Evolutionary conservation across 1,140 invertebrate genomes (phyloP).

Genomic region (Mercenaria mercenaria): DNA sequence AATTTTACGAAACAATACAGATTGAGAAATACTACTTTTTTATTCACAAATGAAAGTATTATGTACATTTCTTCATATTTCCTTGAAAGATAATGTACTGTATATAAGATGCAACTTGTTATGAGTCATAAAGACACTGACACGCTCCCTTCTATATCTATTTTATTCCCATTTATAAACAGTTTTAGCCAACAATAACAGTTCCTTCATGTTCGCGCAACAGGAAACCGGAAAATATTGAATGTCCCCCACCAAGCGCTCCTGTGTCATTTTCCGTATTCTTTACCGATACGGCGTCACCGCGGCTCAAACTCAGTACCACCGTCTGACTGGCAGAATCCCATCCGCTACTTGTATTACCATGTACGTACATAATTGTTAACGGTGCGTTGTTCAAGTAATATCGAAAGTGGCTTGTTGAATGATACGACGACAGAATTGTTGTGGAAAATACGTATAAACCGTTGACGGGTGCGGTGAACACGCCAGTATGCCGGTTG

Average conservation of each 20-base stretch:
- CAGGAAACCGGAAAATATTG: constrained; percentile 4
- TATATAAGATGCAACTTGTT: too few relatives aligned
- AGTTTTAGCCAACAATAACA: constrained; percentile 4
- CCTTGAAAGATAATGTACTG: too few relatives aligned
- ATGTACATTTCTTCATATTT: too few relatives aligned
- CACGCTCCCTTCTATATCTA: too few relatives aligned
- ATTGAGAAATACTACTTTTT: too few relatives aligned
- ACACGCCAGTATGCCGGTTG: not conserved
- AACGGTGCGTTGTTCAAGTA: not conserved
- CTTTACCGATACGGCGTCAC: not conserved
- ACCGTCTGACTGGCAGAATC: constrained; percentile 14
- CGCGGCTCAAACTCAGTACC: not conserved
- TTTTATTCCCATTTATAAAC: too few relatives aligned
- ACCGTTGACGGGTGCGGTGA: not conserved
- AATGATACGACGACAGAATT: not conserved
- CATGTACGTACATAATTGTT: constrained; percentile 14
- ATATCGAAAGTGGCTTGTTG: not conserved
- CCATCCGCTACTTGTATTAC: not conserved
- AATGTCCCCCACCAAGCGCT: not conserved
- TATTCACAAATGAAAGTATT: too few relatives aligned
- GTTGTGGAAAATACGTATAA: constrained; percentile 16
- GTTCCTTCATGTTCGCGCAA: not conserved
- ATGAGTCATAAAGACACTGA: too few relatives aligned
- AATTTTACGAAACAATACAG: too few relatives aligned
- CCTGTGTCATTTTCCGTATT: not conserved